phyloP scores from a whole-genome alignment of 2,113 vertebrate species.

The Cyanoliseus patagonus region DNA sequence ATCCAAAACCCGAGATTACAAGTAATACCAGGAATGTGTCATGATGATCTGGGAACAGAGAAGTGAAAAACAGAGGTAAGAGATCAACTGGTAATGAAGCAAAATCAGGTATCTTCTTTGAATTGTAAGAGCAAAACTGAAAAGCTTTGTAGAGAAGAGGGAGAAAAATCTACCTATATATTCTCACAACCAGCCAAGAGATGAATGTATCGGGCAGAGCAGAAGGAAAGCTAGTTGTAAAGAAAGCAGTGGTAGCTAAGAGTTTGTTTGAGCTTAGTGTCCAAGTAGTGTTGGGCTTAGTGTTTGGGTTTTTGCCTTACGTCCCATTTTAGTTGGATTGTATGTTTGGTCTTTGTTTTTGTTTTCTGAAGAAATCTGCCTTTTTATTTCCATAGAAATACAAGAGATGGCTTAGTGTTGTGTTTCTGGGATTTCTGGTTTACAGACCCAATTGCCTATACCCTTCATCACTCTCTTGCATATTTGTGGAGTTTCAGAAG shows the following conservation, averaged over 20 bases:
- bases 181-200: not conserved
- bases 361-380: not conserved
- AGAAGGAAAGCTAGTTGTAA: not conserved
- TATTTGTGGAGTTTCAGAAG: not conserved
- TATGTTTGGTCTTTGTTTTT: not conserved
- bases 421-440: not conserved
- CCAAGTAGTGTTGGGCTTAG: not conserved
- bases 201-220: not conserved
- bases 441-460: not conserved
- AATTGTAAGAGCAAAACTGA: not conserved
- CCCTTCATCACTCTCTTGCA: not conserved
- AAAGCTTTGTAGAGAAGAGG: not conserved
- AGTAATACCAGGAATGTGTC: not conserved
- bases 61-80: not conserved
- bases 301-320: not conserved
- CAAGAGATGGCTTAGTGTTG: not conserved
- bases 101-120: not conserved
- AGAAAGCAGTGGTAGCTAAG: not conserved
- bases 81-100: slow-evolving; percentile 2
- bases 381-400: not conserved
- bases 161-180: not conserved
- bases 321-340: not conserved
- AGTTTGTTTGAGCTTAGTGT: not conserved
- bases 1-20: not conserved
- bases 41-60: slow-evolving; percentile 9